Evolutionary conservation across 2,113 vertebrate species (phyloP).

Genomic region (Chaetura pelagica): DNA sequence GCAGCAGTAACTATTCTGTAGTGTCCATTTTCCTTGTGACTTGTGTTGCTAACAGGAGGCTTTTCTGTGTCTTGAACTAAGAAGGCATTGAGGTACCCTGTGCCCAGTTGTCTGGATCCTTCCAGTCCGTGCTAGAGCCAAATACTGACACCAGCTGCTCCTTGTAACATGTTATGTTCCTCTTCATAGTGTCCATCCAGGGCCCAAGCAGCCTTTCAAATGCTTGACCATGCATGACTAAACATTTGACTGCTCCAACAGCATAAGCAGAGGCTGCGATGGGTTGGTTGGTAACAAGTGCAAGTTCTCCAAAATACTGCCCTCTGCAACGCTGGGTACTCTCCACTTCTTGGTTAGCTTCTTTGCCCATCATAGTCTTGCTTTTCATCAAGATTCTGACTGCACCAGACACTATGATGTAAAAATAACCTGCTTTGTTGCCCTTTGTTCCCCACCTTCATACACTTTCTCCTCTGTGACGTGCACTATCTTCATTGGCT

Average conservation of each 20-base stretch:
- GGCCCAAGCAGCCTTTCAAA: constrained; percentile 97
- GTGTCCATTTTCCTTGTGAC: constrained; percentile 75
- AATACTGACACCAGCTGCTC: constrained; percentile 98
- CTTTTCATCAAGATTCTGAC: constrained; percentile 93
- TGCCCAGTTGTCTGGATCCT: constrained; percentile 81
- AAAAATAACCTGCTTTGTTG: constrained; percentile 94
- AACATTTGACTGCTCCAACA: constrained; percentile 91
- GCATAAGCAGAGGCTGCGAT: constrained; percentile 97
- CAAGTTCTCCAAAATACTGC: constrained; percentile 98
- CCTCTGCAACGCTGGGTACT: constrained; percentile 92
- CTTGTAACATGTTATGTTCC: constrained; percentile 96
- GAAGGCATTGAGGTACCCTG: constrained; percentile 75
- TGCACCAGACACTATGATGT: constrained; percentile 93
- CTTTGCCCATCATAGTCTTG: constrained; percentile 91
- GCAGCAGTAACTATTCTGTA: constrained; percentile 72
- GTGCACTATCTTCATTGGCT: too few species aligned
- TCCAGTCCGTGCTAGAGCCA: constrained; percentile 97
- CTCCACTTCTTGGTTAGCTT: constrained; percentile 92
- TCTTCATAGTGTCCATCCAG: constrained; percentile 99
- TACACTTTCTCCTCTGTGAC: too few species aligned
- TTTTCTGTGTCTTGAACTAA: constrained; percentile 78
- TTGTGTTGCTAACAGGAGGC: constrained; percentile 80
- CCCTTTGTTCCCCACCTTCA: constrained; percentile 75
- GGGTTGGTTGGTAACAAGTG: constrained; percentile 98
- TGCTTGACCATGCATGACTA: constrained; percentile 98